Conservation (phyloP, 2,888 invertebrate genomes). For the Clivina fossor region DNA sequence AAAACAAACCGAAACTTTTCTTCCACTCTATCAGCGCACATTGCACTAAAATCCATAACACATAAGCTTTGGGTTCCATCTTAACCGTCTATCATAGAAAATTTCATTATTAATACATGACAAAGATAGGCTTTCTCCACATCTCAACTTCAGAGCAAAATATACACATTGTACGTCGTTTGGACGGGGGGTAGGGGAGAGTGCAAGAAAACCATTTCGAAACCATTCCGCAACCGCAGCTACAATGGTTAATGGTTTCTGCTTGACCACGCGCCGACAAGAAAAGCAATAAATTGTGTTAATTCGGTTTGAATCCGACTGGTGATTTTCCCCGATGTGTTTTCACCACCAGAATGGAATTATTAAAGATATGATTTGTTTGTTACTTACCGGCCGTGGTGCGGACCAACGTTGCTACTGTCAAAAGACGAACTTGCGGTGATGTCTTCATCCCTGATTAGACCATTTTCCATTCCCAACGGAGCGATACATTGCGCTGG, state of each 20-base stretch:
- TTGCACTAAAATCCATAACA: conserved; percentile 22
- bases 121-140: conserved; percentile 15
- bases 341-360: neutral
- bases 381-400: conserved; percentile 73
- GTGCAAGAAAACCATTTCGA: too few relatives aligned
- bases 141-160: too few relatives aligned
- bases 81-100: conserved; percentile 24
- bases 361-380: conserved; percentile 16
- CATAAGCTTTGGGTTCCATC: conserved; percentile 18
- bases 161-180: too few relatives aligned
- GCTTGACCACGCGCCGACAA: conserved; percentile 35
- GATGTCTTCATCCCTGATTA: conserved; percentile 78
- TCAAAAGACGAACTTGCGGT: conserved; percentile 85
- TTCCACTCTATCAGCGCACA: neutral
- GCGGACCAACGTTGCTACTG: conserved; percentile 80
- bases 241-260: conserved; percentile 36
- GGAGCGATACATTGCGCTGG: conserved; percentile 79
- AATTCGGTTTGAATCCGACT: conserved; percentile 28
- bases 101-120: conserved; percentile 34
- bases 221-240: neutral
- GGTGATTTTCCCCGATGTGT: neutral
- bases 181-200: too few relatives aligned
- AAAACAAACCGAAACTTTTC: neutral
- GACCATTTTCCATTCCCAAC: conserved; percentile 83
- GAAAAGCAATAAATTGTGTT: conserved; percentile 39